A percentile compares a stretch with the other conserved stretches of the same genome.
These are phyloP conservation scores for Betta splendens DNA, from an alignment of 2,797 vertebrate genomes.

Conservation along the genomic window DNA sequence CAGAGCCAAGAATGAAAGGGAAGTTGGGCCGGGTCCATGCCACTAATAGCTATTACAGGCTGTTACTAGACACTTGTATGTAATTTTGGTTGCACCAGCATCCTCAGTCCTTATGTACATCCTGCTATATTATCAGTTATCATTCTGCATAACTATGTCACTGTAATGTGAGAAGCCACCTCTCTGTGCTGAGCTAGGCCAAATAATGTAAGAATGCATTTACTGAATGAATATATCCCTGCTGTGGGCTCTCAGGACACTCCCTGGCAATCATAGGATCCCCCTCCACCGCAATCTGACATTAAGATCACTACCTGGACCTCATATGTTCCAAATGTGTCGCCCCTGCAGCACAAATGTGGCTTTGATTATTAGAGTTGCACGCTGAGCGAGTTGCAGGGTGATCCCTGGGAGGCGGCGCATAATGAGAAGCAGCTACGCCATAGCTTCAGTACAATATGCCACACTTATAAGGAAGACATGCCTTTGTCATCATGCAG, in stretches of 20 bases:
- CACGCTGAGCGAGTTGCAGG: slow-evolving; percentile 57
- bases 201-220: background rate
- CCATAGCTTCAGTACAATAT: slow-evolving; percentile 59
- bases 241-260: slow-evolving; percentile 25
- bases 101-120: slow-evolving; percentile 4
- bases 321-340: slow-evolving; percentile 34
- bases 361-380: slow-evolving; percentile 74
- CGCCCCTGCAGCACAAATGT: slow-evolving; percentile 72
- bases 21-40: slow-evolving; percentile 19
- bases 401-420: slow-evolving; percentile 64
- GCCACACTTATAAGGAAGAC: slow-evolving; percentile 67
- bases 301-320: slow-evolving; percentile 51
- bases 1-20: slow-evolving; percentile 34
- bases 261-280: slow-evolving; percentile 1
- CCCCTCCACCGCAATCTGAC: slow-evolving; percentile 42
- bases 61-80: slow-evolving; percentile 23
- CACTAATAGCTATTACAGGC: slow-evolving; percentile 20
- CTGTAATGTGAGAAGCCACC: too few relatives aligned
- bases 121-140: too few relatives aligned
- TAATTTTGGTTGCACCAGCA: background rate
- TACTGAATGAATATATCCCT: slow-evolving; percentile 19
- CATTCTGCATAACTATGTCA: too few relatives aligned
- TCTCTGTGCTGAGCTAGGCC: slow-evolving; percentile 3
- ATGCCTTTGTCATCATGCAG: slow-evolving; percentile 69
- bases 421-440: slow-evolving; percentile 80